Base-by-base conservation (phyloP, 2,797 vertebrate genomes). In the Hemitrygon akajei region DNA sequence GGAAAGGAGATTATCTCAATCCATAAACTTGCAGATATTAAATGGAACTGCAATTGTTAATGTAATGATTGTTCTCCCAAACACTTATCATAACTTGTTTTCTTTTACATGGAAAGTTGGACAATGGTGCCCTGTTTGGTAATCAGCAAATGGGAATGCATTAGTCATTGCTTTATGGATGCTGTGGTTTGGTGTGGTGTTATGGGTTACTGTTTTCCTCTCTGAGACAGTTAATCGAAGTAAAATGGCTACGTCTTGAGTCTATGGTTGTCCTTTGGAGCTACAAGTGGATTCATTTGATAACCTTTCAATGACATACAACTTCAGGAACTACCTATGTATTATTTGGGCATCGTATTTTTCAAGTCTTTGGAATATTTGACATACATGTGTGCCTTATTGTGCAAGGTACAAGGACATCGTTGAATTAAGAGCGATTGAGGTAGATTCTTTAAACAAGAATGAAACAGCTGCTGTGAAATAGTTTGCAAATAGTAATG, bases 121-220 rank as follows among this genome's bases (percentile, higher is more conserved):
- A 69, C n/a, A 89, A 10, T 89, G 63, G 16, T 25, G n/a, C 7
- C 63, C 37, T 89, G 60, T 30, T n/a, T 22, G 20, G 63, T 63
- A 34, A 37, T 89, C 86, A 89, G n/a, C 86, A 34, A 18, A 89
- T 22, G 14, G 58, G 60, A 66, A 89, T 89, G 86, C n/a, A 89
- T 89, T 89, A 69, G 69, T 89, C 86, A 89, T 34, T 22, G 22
- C 86, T 89, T 89, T 16, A 37, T n/a, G 60, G n/a, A 69, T 89
- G 66, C 63, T 69, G n/a, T 37, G 60, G 86, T 89, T 37, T 89
- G 60, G n/a, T 11, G 34, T 69, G 34, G 18, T 69, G n/a, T 9
- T 69, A 18, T 22, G 86, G 18, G 86, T 69, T 69, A 22, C n/a
- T 34, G 18, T 89, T 89, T 89, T 9, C 69, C 77, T 79, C 34